Percentiles rank a stretch among this genome's conserved stretches.
Conservation (phyloP, 2,888 invertebrate genomes). For the Ctenicera cuprea region DNA sequence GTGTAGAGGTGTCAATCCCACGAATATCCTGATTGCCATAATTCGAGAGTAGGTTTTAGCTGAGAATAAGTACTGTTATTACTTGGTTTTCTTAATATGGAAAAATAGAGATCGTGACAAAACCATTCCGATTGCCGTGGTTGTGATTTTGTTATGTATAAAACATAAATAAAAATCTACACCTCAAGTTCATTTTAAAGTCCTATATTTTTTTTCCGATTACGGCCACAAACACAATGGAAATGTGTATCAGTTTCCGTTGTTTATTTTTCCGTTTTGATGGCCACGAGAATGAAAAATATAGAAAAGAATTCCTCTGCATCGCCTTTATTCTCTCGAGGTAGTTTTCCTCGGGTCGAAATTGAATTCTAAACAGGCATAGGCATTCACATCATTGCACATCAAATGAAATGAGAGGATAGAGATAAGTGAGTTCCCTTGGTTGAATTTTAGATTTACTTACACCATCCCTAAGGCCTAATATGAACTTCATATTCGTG, state of each 20-base stretch:
- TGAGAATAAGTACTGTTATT: background rate
- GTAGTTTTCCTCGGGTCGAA: constrained; percentile 29
- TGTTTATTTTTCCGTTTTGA: constrained; percentile 6
- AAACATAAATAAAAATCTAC: no score
- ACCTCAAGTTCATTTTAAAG: no score
- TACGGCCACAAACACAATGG: background rate
- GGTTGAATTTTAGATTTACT: constrained; percentile 14
- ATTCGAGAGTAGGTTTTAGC: constrained; percentile 13
- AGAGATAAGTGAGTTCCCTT: constrained; percentile 27
- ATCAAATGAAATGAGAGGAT: constrained; percentile 42
- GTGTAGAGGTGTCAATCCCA: constrained; percentile 1
- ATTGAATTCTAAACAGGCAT: constrained; percentile 45
- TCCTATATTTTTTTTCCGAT: no score
- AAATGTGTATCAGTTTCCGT: constrained; percentile 4
- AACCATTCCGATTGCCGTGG: no score
- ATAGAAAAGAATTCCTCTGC: constrained; percentile 6
- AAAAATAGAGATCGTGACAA: no score
- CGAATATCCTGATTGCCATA: constrained; percentile 8
- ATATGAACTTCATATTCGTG: background rate
- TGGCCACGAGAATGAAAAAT: background rate
- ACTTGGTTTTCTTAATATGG: background rate
- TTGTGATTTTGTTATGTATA: no score
- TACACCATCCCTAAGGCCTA: background rate
- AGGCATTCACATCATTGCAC: constrained; percentile 40
- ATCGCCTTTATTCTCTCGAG: constrained; percentile 15